phyloP scores from a whole-genome alignment of 2,113 vertebrate species.

The Chamaetylas fuelleborni region DNA sequence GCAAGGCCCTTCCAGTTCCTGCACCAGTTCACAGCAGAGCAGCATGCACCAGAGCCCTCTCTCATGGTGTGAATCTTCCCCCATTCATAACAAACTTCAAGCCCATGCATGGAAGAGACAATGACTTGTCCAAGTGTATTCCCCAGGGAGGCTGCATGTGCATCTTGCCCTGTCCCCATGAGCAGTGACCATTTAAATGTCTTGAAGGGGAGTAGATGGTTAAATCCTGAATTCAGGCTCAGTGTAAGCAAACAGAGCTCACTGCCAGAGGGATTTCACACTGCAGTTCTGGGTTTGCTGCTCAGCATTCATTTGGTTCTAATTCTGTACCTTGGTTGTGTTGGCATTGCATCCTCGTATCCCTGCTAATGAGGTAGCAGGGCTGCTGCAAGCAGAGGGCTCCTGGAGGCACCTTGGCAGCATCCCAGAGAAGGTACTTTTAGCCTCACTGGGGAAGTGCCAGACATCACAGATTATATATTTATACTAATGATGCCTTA shows the following conservation, averaged over 20 bases:
- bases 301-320: not conserved
- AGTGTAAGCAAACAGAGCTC: not conserved
- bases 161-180: not conserved
- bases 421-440: not conserved
- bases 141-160: not conserved
- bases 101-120: not conserved
- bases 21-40: not conserved
- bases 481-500: not conserved
- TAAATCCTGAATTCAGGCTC: not conserved
- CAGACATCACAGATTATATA: not conserved
- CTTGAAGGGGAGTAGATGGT: not conserved
- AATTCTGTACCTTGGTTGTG: not conserved
- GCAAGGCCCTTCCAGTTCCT: not conserved
- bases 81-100: not conserved
- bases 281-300: not conserved
- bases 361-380: not conserved
- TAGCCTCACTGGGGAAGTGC: not conserved
- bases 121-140: rapidly evolving
- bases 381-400: not conserved
- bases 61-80: not conserved
- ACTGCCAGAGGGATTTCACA: not conserved
- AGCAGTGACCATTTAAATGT: not conserved
- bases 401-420: not conserved
- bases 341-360: not conserved
- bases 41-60: not conserved